Conservation (phyloP, 2,113 vertebrate species). For the Hipposideros armiger region DNA sequence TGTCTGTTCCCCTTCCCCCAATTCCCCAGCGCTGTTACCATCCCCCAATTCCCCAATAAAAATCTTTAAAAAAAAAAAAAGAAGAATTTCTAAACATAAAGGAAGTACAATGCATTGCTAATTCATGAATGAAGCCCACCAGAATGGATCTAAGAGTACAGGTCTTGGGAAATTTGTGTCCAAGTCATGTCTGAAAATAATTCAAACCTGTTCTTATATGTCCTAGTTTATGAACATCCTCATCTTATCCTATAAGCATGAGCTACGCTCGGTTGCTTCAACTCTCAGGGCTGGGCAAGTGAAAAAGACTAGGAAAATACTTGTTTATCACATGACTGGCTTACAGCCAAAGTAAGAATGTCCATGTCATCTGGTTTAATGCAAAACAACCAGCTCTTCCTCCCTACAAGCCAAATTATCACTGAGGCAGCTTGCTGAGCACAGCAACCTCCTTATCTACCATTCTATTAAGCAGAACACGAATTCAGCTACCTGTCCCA, state of each 20-base stretch:
- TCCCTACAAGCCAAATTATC: not conserved
- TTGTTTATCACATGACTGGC: slow-evolving; percentile 7
- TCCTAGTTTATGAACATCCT: not conserved
- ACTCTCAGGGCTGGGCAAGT: not conserved
- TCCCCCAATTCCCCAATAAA: no score
- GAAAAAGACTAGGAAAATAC: slow-evolving; percentile 39
- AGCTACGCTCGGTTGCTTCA: not conserved
- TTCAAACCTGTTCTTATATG: not conserved
- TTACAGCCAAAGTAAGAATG: not conserved
- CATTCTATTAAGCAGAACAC: not conserved
- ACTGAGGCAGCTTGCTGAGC: not conserved
- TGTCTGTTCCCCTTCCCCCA: no score
- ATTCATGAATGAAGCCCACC: not conserved
- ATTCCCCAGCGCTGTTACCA: no score
- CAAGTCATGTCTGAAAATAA: not conserved
- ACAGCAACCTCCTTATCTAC: not conserved
- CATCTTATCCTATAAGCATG: not conserved
- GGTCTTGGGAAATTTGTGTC: not conserved
- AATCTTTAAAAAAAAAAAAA: no score
- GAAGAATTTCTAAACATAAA: not conserved
- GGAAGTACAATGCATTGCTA: not conserved
- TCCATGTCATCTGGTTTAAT: not conserved
- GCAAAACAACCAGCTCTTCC: not conserved
- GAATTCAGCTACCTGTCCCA: not conserved
- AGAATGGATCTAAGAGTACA: not conserved